These are phyloP conservation scores for Corythornis leucogaster DNA, from an alignment of 2,797 vertebrate species.

Conservation along the genomic window DNA sequence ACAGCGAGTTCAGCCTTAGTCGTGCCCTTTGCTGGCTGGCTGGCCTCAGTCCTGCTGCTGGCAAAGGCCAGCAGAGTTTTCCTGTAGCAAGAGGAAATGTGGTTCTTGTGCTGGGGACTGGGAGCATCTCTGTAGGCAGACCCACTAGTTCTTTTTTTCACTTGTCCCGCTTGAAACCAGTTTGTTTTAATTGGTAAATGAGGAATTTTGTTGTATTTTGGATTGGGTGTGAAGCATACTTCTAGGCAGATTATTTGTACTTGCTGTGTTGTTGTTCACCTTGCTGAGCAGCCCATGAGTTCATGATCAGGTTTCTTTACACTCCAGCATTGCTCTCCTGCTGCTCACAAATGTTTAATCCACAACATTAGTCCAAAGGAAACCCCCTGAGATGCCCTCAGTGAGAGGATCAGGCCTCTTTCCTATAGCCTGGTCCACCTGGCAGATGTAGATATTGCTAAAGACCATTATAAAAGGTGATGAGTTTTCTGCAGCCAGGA, in stretches of 20 bases:
- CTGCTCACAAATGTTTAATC: not conserved
- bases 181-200: not conserved
- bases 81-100: no score
- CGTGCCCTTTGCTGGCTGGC: no score
- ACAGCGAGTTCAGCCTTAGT: no score
- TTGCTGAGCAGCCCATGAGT: not conserved
- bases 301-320: not conserved
- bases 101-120: no score
- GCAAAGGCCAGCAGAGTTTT: no score
- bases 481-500: not conserved
- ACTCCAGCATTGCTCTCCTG: not conserved
- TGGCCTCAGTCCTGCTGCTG: no score
- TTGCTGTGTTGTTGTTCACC: not conserved
- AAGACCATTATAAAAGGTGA: not conserved
- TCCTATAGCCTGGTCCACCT: accelerated
- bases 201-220: not conserved
- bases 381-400: not conserved
- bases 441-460: not conserved
- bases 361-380: not conserved
- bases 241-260: accelerated
- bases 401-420: not conserved
- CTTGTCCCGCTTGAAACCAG: not conserved
- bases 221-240: not conserved
- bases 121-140: no score
- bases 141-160: no score